Percentiles rank a stretch among this genome's conserved stretches.
phyloP scores from a whole-genome alignment of 35 echinoderm and acorn worm genomes.

The Stichopus chloronotus region DNA sequence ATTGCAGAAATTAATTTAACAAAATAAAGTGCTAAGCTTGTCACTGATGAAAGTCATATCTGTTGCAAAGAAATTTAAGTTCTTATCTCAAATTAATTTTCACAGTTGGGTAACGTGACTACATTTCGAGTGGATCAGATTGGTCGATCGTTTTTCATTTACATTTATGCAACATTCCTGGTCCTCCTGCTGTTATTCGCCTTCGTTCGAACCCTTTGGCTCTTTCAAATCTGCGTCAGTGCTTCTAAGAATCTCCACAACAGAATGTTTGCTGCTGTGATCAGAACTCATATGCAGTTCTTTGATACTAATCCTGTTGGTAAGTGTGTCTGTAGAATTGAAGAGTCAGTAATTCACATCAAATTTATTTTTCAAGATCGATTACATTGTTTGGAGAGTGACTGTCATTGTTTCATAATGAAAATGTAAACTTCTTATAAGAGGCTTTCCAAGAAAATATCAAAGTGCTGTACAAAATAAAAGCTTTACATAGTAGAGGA shows the following conservation, averaged over 20 bases:
- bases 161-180: not conserved
- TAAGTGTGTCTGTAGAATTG: not conserved
- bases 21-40: too few relatives aligned
- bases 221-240: slow-evolving; percentile 67
- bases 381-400: too few relatives aligned
- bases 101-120: not conserved
- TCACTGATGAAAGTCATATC: too few relatives aligned
- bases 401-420: too few relatives aligned
- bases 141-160: not conserved
- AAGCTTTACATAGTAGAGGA: not conserved
- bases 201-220: slow-evolving; percentile 66
- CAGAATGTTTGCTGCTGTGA: slow-evolving; percentile 78
- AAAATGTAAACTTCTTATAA: too few relatives aligned
- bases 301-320: slow-evolving; percentile 91
- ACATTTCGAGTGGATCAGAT: not conserved
- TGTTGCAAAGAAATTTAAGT: not conserved
- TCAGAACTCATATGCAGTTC: slow-evolving; percentile 84
- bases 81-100: not conserved
- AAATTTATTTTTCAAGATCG: too few relatives aligned
- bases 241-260: slow-evolving; percentile 83
- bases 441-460: too few relatives aligned
- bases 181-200: slow-evolving; percentile 40
- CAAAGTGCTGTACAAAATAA: not conserved
- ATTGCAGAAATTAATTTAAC: too few relatives aligned
- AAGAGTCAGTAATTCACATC: not conserved